Evolutionary conservation across 2,113 vertebrate genomes (phyloP).

Genomic region (Diglossa brunneiventris): DNA sequence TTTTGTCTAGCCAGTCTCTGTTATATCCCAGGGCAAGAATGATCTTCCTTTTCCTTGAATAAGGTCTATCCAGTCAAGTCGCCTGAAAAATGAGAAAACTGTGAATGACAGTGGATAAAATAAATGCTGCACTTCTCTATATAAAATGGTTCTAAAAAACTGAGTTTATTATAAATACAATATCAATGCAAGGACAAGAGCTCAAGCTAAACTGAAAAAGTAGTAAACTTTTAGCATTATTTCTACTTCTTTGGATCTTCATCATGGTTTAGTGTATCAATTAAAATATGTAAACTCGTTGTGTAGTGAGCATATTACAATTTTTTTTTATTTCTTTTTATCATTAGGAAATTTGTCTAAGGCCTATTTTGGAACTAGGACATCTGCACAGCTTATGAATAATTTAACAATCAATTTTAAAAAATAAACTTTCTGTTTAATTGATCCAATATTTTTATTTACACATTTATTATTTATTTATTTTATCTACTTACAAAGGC

Average conservation of each 20-base stretch:
- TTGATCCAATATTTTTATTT: not conserved
- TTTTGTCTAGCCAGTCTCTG: not conserved
- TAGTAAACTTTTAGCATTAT: not conserved
- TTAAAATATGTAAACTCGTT: not conserved
- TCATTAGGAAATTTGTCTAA: not conserved
- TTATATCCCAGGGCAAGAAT: not conserved
- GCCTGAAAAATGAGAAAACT: not conserved
- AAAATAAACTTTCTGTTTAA: not conserved
- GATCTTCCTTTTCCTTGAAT: not conserved
- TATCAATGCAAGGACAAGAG: not conserved
- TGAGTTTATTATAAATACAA: not conserved
- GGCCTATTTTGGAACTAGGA: not conserved
- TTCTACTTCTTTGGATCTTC: not conserved
- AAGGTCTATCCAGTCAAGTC: not conserved
- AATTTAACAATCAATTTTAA: not conserved
- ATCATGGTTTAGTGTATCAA: not conserved
- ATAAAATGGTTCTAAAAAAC: not conserved
- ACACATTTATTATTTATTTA: no score
- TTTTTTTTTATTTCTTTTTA: not conserved
- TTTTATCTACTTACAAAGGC: not conserved
- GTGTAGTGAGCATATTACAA: rapidly evolving
- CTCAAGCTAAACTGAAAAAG: not conserved
- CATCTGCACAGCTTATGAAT: not conserved
- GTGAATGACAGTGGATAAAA: not conserved
- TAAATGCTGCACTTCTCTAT: not conserved